Evolutionary conservation across 64 coral and sea anemone species (phyloP), one percentile per base, ranked within the genome.

Genomic region (Stichodactyla helianthus): DNA sequence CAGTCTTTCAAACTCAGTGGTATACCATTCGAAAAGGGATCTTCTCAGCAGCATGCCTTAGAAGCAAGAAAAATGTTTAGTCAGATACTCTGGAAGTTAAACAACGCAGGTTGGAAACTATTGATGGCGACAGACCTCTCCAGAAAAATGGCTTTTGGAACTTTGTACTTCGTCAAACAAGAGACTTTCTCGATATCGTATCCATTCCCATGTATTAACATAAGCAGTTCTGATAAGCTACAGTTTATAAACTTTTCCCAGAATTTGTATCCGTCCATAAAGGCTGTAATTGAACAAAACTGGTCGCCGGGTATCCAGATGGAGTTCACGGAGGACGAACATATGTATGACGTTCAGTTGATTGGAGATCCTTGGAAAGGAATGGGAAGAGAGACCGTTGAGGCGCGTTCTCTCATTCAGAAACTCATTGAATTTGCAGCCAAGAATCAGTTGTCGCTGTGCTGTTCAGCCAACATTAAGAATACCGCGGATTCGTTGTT

Each of bases 231-330:
- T 65, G 95, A 98, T 50, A 98, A 86, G 71, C 77, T 98, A 25
- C 89, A 92, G 92, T 50, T 98, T 19, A 50, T 92, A 2, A 94
- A 98, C 64, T 82, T 86, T 26, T 87, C 93, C 35, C 86, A 89
- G 83, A 79, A 90, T 0, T 86, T 98, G 8, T 86, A 89, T 22
- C 78, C 71, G 7, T 55, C 85, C 10, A 60, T 98, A 55, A 87
- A 92, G 55, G 52, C 79, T 65, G 71, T 59, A 1, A 82, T 98
- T 7, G 84, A 88, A 83, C 71, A 77, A 19, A 78, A 87, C 7
- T 98, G 95, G 95, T 52, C 59, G 12, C 52, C 35, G 57, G 95
- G 95, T 6, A 98, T 98, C 4, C 95, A 98, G 70, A 81, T 60
- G 62, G 86, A 76, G 79, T 83, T 19, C 0, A 83, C 71, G 31